phyloP scores from a whole-genome alignment of 2,113 vertebrate genomes.

The Gymnocephalus cernua region DNA sequence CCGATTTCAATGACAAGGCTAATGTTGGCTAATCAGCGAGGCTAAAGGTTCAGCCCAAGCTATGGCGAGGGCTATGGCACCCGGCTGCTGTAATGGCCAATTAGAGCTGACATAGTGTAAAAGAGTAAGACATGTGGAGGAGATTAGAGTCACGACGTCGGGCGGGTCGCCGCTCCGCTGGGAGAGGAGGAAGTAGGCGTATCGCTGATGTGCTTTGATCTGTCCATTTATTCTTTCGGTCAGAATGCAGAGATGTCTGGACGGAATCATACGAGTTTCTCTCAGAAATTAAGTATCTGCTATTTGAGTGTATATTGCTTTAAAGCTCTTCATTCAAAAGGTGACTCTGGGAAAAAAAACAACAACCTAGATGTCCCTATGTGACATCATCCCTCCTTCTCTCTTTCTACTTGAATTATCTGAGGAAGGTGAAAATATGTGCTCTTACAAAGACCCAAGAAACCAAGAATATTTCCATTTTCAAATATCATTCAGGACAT shows the following conservation, averaged over 20 bases:
- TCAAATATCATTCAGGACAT: background rate
- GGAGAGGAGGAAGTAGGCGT: slow-evolving; percentile 34
- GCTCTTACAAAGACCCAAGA: background rate
- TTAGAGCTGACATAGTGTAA: slow-evolving; percentile 52
- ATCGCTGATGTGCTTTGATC: slow-evolving; percentile 22
- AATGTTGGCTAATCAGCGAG: slow-evolving; percentile 43
- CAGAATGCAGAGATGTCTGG: background rate
- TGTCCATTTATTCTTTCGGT: slow-evolving; percentile 9
- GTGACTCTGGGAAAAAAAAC: background rate
- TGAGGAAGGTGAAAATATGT: background rate
- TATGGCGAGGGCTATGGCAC: background rate
- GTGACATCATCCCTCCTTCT: slow-evolving; percentile 3
- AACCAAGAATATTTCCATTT: too few species aligned
- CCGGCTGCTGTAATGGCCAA: slow-evolving; percentile 55
- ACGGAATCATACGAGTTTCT: background rate
- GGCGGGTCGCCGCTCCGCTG: background rate
- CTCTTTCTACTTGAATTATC: background rate
- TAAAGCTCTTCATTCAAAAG: background rate
- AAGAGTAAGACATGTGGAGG: slow-evolving; percentile 36
- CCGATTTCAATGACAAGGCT: slow-evolving; percentile 20
- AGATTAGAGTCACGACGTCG: slow-evolving; percentile 37
- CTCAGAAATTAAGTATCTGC: background rate
- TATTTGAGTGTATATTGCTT: background rate
- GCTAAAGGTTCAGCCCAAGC: slow-evolving; percentile 35
- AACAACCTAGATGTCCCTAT: background rate